These are phyloP conservation scores for Eleutherodactylus coqui DNA, from an alignment of 2,797 vertebrate species.

Conservation along the genomic window DNA sequence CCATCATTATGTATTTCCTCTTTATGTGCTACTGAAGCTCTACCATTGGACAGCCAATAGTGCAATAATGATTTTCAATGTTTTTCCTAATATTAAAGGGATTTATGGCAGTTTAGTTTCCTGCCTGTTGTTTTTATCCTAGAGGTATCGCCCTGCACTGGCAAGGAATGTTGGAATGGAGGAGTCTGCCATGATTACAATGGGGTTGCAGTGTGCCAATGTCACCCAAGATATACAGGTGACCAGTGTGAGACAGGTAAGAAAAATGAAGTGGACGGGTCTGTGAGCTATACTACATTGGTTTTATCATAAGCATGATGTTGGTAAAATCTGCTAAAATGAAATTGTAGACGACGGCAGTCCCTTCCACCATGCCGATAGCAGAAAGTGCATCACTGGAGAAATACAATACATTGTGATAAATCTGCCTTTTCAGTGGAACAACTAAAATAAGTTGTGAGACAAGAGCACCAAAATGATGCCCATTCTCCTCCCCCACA, in stretches of 20 bases:
- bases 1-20: not conserved
- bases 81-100: constrained; percentile 43
- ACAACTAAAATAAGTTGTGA: too few relatives aligned
- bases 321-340: not conserved
- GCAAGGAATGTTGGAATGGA: constrained; percentile 71
- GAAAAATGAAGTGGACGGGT: constrained; percentile 8
- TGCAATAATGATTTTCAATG: not conserved
- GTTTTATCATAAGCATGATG: not conserved
- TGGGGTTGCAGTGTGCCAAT: constrained; percentile 68
- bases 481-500: too few relatives aligned
- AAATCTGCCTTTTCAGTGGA: too few relatives aligned
- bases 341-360: too few relatives aligned
- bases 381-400: too few relatives aligned
- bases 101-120: constrained; percentile 62
- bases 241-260: constrained; percentile 73
- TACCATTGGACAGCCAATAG: not conserved
- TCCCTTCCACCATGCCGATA: too few relatives aligned
- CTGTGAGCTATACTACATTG: too few relatives aligned
- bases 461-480: too few relatives aligned
- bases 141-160: constrained; percentile 74
- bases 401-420: too few relatives aligned
- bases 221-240: constrained; percentile 72
- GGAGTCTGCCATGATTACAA: constrained; percentile 71
- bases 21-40: not conserved
- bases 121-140: constrained; percentile 57